A percentile compares a stretch with the other conserved stretches of the same genome.
These are phyloP conservation scores for Erebia ligea DNA, from an alignment of 2,888 invertebrate species.

Conservation along the genomic window DNA sequence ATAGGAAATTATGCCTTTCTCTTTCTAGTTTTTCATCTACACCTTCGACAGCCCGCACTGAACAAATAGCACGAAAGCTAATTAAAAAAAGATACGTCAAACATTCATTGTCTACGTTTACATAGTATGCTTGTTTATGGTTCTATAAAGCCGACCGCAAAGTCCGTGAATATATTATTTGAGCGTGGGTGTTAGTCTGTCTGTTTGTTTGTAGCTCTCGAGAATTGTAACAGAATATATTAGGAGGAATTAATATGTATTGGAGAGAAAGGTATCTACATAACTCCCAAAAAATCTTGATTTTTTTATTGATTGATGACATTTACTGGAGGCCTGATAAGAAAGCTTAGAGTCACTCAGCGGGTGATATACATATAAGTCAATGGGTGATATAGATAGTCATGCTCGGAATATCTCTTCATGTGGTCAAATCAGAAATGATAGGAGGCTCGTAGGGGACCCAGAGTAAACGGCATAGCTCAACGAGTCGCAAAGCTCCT, in stretches of 20 bases:
- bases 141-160: conserved; percentile 9
- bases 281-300: too few relatives aligned
- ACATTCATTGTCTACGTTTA: conserved; percentile 23
- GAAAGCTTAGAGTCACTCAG: too few relatives aligned
- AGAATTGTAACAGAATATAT: not conserved
- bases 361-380: too few relatives aligned
- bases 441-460: too few relatives aligned
- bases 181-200: conserved; percentile 1
- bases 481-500: too few relatives aligned
- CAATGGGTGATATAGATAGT: too few relatives aligned
- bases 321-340: too few relatives aligned
- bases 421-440: too few relatives aligned
- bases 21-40: not conserved
- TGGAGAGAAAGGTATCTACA: not conserved
- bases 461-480: too few relatives aligned
- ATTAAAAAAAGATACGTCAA: conserved; percentile 37
- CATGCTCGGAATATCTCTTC: too few relatives aligned
- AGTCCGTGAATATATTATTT: conserved; percentile 4
- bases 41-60: not conserved
- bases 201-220: conserved; percentile 14
- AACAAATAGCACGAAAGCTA: conserved; percentile 9
- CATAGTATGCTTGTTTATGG: conserved; percentile 21
- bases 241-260: not conserved
- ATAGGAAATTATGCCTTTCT: conserved; percentile 1
- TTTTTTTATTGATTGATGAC: too few relatives aligned